Conservation (phyloP, 37 sponge, comb jelly and placozoan species). For the Amphimedon queenslandica region DNA sequence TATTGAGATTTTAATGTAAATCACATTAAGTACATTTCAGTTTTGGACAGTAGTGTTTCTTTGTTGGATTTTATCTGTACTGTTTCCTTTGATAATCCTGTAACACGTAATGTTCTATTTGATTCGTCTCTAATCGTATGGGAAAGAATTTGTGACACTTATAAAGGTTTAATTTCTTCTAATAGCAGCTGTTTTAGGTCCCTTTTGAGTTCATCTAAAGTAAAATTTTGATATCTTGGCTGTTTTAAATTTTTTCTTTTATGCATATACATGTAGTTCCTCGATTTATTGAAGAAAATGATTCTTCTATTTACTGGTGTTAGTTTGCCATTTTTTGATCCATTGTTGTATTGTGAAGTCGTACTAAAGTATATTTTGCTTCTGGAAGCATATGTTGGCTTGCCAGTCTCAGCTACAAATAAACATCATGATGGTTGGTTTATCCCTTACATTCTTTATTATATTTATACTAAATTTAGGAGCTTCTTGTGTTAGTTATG, state of each 20-base stretch:
- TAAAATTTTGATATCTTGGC: no score
- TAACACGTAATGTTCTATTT: background rate
- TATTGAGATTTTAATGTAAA: no score
- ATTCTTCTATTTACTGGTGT: conserved; percentile 20
- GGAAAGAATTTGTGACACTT: conserved; percentile 24
- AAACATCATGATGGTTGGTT: no score
- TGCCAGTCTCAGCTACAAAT: no score
- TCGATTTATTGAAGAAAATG: conserved; percentile 15
- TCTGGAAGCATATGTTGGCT: conserved; percentile 39
- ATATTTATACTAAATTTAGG: no score
- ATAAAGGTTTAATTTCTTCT: conserved; percentile 13
- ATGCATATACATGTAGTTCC: conserved; percentile 1
- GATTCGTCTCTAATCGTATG: conserved; percentile 39
- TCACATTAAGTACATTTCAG: background rate
- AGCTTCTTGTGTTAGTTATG: no score
- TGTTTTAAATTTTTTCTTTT: background rate
- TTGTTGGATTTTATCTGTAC: background rate
- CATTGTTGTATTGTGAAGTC: conserved; percentile 48
- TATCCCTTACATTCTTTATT: no score
- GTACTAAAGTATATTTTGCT: conserved; percentile 33
- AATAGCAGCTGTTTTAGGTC: no score
- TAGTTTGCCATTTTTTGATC: conserved; percentile 48
- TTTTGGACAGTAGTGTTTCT: background rate
- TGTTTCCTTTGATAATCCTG: background rate
- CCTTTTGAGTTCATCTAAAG: no score